Conservation (phyloP, 30 jellyfish, hydroid and myxozoan genomes). For the Catostylus mosaicus region DNA sequence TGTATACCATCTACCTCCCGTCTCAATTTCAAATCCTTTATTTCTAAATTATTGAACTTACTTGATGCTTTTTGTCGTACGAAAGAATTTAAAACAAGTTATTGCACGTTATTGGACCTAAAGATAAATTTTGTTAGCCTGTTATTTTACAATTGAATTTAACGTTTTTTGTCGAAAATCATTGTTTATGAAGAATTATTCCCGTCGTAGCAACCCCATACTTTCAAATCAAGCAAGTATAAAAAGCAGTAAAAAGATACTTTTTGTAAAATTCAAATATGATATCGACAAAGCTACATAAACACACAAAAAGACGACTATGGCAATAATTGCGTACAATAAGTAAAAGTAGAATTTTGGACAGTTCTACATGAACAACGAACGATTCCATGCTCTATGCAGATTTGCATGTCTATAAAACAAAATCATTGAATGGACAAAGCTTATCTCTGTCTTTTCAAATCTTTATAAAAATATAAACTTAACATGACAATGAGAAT, state of each 20-base stretch:
- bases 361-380: conserved; percentile 66
- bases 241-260: background rate
- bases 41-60: too few species aligned
- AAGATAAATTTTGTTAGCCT: too few species aligned
- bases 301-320: conserved; percentile 68
- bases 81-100: too few species aligned
- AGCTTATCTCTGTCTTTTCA: conserved; percentile 41
- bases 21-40: too few species aligned
- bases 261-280: conserved; percentile 37
- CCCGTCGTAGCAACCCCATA: background rate
- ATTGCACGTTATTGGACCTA: too few species aligned
- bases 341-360: conserved; percentile 4
- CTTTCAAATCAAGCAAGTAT: background rate
- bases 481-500: conserved; percentile 55
- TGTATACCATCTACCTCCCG: too few species aligned
- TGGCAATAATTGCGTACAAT: conserved; percentile 41
- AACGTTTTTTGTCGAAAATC: too few species aligned
- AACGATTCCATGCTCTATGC: conserved; percentile 25
- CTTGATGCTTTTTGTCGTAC: too few species aligned
- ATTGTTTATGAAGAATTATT: too few species aligned
- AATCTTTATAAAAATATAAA: conserved; percentile 71
- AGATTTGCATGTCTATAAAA: conserved; percentile 62
- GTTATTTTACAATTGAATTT: too few species aligned
- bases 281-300: conserved; percentile 70
- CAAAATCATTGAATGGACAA: conserved; percentile 50